Evolutionary conservation across 2,113 vertebrate genomes (phyloP).

Genomic region (Chlorodrepanis virens): DNA sequence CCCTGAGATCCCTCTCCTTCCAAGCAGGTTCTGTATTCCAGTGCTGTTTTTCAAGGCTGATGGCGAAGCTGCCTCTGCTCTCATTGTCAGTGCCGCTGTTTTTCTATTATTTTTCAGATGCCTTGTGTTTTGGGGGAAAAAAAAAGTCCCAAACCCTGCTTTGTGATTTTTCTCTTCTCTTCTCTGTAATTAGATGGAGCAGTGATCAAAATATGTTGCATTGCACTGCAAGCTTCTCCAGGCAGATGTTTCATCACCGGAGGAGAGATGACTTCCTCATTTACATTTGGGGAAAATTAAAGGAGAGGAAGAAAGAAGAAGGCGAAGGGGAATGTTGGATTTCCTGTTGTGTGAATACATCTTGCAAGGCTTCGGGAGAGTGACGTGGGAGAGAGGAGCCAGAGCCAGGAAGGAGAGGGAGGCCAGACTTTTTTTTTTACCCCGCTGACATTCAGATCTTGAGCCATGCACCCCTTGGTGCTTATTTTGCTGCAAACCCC

Average conservation of each 20-base stretch:
- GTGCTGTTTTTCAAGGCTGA: background rate
- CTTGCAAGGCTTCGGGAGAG: background rate
- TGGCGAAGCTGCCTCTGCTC: slow-evolving; percentile 10
- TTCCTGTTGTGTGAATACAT: slow-evolving; percentile 12
- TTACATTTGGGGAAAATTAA: slow-evolving; percentile 49
- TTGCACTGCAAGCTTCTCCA: slow-evolving; percentile 43
- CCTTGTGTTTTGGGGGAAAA: background rate
- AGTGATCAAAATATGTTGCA: slow-evolving; percentile 52
- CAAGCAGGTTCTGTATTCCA: background rate
- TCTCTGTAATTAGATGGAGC: slow-evolving; percentile 50
- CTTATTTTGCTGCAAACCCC: background rate
- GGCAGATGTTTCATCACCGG: slow-evolving; percentile 56
- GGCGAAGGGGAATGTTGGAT: background rate
- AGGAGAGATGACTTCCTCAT: slow-evolving; percentile 55
- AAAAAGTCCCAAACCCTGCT: background rate
- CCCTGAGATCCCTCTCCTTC: background rate
- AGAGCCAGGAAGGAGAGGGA: background rate
- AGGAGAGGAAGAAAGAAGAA: background rate
- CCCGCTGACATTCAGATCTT: background rate
- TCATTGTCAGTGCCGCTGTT: background rate
- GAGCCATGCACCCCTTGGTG: background rate
- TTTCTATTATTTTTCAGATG: slow-evolving; percentile 26
- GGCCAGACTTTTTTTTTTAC: background rate
- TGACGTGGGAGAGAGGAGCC: background rate
- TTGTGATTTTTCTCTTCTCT: slow-evolving; percentile 13